phyloP scores from a whole-genome alignment of 2,797 vertebrate species.

The Leucoraja ocellata region DNA sequence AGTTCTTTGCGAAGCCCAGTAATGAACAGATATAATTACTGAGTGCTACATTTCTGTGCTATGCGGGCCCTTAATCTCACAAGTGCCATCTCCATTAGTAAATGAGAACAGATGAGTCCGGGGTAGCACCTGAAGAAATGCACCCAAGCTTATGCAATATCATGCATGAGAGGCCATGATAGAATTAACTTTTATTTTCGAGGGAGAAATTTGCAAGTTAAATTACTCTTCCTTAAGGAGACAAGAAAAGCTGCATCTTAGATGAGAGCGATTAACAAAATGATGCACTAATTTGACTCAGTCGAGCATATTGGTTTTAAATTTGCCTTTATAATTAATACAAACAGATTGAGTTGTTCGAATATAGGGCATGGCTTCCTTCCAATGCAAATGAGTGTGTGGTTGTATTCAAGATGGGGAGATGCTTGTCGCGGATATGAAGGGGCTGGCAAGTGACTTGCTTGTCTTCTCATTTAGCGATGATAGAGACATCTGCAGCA shows the following conservation, averaged over 20 bases:
- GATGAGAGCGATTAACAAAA: slow-evolving; percentile 36
- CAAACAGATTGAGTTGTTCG: background rate
- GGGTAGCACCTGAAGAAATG: slow-evolving; percentile 11
- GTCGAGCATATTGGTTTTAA: slow-evolving; percentile 38
- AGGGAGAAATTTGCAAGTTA: slow-evolving; percentile 37
- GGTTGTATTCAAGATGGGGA: background rate
- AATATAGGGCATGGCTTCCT: background rate
- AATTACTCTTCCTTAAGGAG: slow-evolving; percentile 38
- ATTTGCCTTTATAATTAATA: slow-evolving; percentile 39
- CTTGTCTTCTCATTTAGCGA: slow-evolving; percentile 38
- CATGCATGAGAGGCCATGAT: slow-evolving; percentile 33
- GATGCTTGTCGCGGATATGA: background rate
- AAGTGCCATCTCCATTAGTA: slow-evolving; percentile 33
- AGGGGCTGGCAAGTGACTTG: background rate
- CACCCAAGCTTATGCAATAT: slow-evolving; percentile 31
- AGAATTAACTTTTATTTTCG: slow-evolving; percentile 39
- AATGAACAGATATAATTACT: slow-evolving; percentile 28
- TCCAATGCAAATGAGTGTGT: background rate
- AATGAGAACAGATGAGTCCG: slow-evolving; percentile 35
- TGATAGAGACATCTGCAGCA: slow-evolving; percentile 38
- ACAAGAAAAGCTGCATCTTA: slow-evolving; percentile 37
- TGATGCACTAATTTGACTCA: slow-evolving; percentile 38
- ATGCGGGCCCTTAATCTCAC: slow-evolving; percentile 11
- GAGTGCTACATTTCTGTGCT: background rate
- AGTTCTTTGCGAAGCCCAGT: background rate